Base-by-base conservation (phyloP, 2,113 vertebrate species). In the Parotia lawesii region DNA sequence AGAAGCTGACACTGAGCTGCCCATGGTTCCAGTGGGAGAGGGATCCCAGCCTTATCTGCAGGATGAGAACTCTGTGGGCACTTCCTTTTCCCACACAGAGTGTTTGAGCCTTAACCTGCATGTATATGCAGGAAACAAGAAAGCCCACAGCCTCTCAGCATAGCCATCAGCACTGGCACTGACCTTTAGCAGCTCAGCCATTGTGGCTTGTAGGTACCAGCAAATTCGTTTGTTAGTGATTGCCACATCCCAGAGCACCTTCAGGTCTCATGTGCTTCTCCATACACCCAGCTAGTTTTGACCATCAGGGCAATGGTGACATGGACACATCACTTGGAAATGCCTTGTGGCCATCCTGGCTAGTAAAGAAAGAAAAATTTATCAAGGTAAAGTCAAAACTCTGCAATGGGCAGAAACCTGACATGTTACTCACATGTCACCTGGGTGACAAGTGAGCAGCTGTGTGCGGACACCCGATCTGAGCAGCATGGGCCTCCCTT, bases 221-320 rank as follows among this genome's bases (percentile, higher is more conserved):
- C 2, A 38, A 7, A 10, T 28, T 7, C 50, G 24, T 50, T 66
- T 82, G 42, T 42, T 29, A 58, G 23, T 57, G 35, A 5, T 23
- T 90, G 23, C 33, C 19, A 11, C 33, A 33, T 50, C 23, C n/a
- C 71, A 90, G 28, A 76, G 10, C 54, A 54, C 21, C 47, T 70
- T 76, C 6, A 20, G 25, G n/a, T 89, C 38, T 81, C 5, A 0
- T 0, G 0, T 35, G 24, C 8, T 72, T 33, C 31, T 87, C 8
- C 5, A 6, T 10, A 8, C 0, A 2, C 9, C 33, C 38, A 44
- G 29, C 42, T 15, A 15, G 38, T 53, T 78, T 42, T 22, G 44
- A 56, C 22, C 33, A 37, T n/a, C 12, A 12, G 5, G 15, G 28
- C 40, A 18, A 31, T 0, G 1, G 56, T 47, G 62, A 22, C 18